phyloP scores from a whole-genome alignment of 2,797 vertebrate genomes.

The Pogonophryne albipinna region DNA sequence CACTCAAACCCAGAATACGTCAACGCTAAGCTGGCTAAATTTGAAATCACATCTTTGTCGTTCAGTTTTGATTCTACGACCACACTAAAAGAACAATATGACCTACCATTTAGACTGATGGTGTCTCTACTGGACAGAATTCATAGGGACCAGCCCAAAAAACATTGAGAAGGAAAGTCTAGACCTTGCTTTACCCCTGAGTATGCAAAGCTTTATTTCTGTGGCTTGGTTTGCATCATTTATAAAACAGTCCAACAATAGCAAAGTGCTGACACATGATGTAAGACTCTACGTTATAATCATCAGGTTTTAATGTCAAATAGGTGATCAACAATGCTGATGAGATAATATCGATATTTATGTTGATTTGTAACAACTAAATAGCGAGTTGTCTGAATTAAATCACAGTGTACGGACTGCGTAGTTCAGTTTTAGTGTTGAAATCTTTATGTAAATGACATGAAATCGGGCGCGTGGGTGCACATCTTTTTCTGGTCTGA shows the following conservation, averaged over 20 bases:
- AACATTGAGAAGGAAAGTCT: not conserved
- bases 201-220: not conserved
- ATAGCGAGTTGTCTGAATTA: not conserved
- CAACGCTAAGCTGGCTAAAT: slow-evolving; percentile 4
- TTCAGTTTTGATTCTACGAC: not conserved
- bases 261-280: slow-evolving; percentile 1
- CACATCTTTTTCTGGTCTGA: slow-evolving; percentile 20
- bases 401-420: not conserved
- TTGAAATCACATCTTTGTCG: not conserved
- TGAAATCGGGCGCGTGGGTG: not conserved
- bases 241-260: not conserved
- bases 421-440: not conserved
- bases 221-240: not conserved
- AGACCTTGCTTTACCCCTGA: not conserved
- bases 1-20: slow-evolving; percentile 27
- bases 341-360: not conserved
- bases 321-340: not conserved
- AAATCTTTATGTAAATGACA: not conserved
- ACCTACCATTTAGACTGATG: not conserved
- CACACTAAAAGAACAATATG: not conserved
- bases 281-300: not conserved
- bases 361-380: not conserved
- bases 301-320: not conserved
- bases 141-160: not conserved
- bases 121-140: not conserved